phyloP scores from a whole-genome alignment of 2,113 vertebrate species.

The Perca fluviatilis region DNA sequence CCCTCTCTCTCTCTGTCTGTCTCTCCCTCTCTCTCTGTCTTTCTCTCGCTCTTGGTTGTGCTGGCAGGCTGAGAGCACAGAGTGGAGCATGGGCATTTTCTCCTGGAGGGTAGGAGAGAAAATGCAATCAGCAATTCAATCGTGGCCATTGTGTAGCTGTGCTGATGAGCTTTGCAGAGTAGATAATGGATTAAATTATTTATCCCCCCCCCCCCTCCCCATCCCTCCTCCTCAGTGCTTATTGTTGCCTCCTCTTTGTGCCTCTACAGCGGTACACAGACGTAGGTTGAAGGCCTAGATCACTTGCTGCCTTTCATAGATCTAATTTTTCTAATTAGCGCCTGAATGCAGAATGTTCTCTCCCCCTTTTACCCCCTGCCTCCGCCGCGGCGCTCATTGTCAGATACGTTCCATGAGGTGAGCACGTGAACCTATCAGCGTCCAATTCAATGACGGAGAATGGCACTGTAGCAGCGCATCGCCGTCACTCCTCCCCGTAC shows the following conservation, averaged over 20 bases:
- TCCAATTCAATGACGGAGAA: conserved; percentile 85
- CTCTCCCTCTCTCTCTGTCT: conserved; percentile 35
- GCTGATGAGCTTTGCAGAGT: conserved; percentile 94
- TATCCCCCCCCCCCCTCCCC: conserved; percentile 82
- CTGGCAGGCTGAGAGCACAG: conserved; percentile 68
- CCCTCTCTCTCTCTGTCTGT: conserved; percentile 36
- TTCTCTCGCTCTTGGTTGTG: conserved; percentile 56
- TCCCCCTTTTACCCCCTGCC: conserved; percentile 62
- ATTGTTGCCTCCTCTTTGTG: conserved; percentile 83
- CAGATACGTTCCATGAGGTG: conserved; percentile 84
- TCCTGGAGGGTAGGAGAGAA: conserved; percentile 87
- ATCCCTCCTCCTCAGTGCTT: conserved; percentile 80
- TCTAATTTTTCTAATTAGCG: conserved; percentile 99
- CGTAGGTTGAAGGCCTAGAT: conserved; percentile 92
- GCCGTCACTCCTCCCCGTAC: conserved; percentile 71
- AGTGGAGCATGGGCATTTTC: conserved; percentile 87
- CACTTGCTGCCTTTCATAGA: conserved; percentile 94
- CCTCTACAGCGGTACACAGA: conserved; percentile 80
- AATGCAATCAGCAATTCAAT: conserved; percentile 87
- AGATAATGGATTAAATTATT: conserved; percentile 99
- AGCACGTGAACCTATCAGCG: conserved; percentile 87
- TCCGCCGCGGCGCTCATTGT: conserved; percentile 78
- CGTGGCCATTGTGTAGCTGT: conserved; percentile 83
- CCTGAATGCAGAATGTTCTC: conserved; percentile 89
- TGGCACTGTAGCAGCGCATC: conserved; percentile 54